These are phyloP conservation scores for Catonia carolina DNA, from an alignment of 2,888 invertebrate genomes.

Conservation along the genomic window DNA sequence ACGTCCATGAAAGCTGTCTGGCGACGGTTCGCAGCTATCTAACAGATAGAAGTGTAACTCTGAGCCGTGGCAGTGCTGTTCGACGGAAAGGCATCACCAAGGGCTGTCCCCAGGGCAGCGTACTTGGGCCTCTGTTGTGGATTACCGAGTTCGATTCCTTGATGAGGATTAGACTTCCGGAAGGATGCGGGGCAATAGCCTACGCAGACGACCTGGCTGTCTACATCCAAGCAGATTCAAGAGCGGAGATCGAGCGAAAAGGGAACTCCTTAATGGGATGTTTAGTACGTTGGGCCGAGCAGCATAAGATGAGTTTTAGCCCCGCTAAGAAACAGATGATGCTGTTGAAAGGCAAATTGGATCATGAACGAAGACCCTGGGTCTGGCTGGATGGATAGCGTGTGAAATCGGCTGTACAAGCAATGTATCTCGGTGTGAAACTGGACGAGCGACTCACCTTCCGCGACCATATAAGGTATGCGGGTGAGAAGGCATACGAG, in stretches of 20 bases:
- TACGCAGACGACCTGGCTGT: slow-evolving; percentile 24
- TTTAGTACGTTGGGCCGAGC: neutral
- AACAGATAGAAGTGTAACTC: neutral
- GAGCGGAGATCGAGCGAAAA: neutral
- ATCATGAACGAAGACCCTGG: neutral
- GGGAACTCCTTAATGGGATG: neutral
- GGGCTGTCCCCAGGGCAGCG: slow-evolving; percentile 34
- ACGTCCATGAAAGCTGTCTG: neutral
- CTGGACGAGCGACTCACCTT: neutral
- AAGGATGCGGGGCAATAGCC: neutral
- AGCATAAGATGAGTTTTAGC: neutral
- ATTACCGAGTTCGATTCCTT: slow-evolving; percentile 27
- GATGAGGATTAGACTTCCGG: slow-evolving; percentile 9
- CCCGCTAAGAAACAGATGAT: neutral
- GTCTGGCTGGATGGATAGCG: neutral
- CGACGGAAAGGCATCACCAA: slow-evolving; percentile 6
- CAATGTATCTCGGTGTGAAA: neutral
- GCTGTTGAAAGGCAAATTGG: neutral
- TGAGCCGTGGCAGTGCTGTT: neutral
- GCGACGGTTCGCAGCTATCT: neutral
- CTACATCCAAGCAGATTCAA: neutral
- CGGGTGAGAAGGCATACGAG: neutral
- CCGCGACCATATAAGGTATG: neutral
- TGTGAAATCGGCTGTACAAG: neutral
- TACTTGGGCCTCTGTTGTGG: slow-evolving; percentile 31